These are phyloP conservation scores for Dryococelus australis DNA, from an alignment of 2,888 invertebrate species.

Conservation along the genomic window DNA sequence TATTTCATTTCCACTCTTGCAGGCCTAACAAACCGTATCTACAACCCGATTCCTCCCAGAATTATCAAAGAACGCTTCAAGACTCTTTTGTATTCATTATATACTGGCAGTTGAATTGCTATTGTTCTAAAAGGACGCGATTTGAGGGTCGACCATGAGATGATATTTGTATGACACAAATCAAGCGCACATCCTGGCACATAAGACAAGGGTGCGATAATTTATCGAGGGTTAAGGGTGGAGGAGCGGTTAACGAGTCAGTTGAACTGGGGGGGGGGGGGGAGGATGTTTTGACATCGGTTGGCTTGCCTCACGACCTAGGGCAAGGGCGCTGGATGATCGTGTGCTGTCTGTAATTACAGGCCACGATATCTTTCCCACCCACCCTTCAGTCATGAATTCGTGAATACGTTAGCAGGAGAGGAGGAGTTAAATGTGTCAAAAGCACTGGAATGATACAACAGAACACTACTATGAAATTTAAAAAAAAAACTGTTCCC, in stretches of 20 bases:
- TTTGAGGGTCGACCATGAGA: neutral
- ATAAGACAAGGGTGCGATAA: neutral
- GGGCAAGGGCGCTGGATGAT: neutral
- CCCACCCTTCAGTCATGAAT: neutral
- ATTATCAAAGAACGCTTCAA: no score
- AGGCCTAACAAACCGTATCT: no score
- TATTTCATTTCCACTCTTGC: no score
- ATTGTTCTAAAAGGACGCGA: neutral
- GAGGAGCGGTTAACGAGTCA: constrained; percentile 8
- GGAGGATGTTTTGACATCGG: neutral
- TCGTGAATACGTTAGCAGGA: neutral
- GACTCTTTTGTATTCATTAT: no score
- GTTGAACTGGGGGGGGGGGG: neutral
- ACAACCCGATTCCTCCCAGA: no score
- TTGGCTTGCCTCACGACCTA: neutral
- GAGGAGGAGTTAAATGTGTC: neutral
- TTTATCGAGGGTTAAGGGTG: constrained; percentile 9
- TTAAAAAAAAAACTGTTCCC: no score
- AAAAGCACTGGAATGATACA: neutral
- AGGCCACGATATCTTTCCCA: neutral
- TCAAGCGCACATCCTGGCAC: neutral
- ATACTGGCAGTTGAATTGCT: neutral
- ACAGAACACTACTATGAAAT: no score
- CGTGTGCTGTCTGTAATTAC: neutral
- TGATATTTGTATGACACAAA: constrained; percentile 1